Conservation (phyloP, 2,888 invertebrate genomes). For the Lepetodrilus schrolli region DNA sequence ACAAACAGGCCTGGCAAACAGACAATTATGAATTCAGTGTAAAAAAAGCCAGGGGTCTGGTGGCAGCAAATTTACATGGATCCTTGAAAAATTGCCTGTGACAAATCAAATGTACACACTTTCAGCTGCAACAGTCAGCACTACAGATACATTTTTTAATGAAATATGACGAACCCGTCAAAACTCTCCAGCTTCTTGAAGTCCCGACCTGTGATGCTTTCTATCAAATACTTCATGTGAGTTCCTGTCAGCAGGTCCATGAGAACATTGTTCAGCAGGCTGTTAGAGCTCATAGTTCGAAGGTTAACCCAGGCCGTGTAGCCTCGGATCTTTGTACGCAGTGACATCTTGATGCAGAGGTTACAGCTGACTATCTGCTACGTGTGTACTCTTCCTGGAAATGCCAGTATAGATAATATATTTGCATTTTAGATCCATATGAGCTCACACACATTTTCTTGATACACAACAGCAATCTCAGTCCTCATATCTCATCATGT, state of each 20-base stretch:
- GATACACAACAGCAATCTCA: too few relatives aligned
- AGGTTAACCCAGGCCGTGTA: constrained; percentile 75
- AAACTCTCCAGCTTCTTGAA: constrained; percentile 68
- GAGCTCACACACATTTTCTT: too few relatives aligned
- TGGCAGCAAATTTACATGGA: neutral
- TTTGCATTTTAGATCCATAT: too few relatives aligned
- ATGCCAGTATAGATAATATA: too few relatives aligned
- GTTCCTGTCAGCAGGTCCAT: constrained; percentile 73
- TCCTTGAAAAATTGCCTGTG: neutral
- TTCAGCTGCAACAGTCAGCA: neutral
- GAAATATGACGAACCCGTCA: constrained; percentile 72
- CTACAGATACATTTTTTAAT: neutral
- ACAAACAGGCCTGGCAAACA: too few relatives aligned
- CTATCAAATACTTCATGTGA: constrained; percentile 71
- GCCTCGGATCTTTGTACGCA: constrained; percentile 71
- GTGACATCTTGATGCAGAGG: constrained; percentile 67
- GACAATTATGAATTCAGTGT: too few relatives aligned
- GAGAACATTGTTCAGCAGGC: constrained; percentile 71
- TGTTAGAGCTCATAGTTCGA: constrained; percentile 67
- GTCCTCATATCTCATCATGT: too few relatives aligned
- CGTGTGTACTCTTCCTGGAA: too few relatives aligned
- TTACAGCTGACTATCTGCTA: too few relatives aligned
- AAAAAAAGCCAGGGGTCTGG: too few relatives aligned
- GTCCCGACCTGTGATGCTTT: constrained; percentile 72
- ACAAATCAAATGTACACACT: neutral